A percentile compares a stretch with the other conserved stretches of the same genome.
Evolutionary conservation across 2,797 vertebrate genomes (phyloP).

Genomic region (Delichon dasypus): DNA sequence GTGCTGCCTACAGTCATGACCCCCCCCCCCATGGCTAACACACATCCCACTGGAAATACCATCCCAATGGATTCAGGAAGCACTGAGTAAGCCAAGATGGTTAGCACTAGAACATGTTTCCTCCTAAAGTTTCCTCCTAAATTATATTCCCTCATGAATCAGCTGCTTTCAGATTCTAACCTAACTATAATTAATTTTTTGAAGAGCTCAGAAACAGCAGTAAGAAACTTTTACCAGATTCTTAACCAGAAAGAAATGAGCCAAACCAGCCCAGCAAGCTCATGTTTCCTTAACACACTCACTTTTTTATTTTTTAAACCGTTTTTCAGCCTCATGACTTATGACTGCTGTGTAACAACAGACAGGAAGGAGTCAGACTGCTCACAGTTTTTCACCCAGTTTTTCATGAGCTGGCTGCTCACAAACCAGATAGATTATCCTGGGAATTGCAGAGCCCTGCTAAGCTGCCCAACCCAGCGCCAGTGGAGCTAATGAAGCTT

Average conservation of each 20-base stretch:
- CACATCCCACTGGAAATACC: background rate
- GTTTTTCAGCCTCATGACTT: background rate
- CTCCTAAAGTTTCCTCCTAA: background rate
- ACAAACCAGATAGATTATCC: background rate
- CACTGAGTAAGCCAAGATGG: background rate
- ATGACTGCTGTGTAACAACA: background rate
- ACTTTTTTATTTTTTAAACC: background rate
- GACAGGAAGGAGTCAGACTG: background rate
- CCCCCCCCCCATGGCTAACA: background rate
- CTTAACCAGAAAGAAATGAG: background rate
- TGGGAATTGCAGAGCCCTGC: background rate
- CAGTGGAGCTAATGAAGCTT: background rate
- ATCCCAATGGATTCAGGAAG: background rate
- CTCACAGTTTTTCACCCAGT: background rate
- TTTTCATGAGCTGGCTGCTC: background rate
- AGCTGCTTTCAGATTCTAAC: background rate
- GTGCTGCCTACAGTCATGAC: background rate
- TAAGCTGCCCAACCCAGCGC: background rate
- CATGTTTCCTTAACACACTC: background rate
- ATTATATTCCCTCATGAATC: background rate
- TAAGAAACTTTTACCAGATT: background rate
- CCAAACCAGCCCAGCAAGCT: background rate
- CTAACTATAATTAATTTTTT: background rate
- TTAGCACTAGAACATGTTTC: background rate
- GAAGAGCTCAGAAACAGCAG: background rate